phyloP scores from a whole-genome alignment of 53 echinoderm and acorn worm genomes.

The Mesocentrotus franciscanus region DNA sequence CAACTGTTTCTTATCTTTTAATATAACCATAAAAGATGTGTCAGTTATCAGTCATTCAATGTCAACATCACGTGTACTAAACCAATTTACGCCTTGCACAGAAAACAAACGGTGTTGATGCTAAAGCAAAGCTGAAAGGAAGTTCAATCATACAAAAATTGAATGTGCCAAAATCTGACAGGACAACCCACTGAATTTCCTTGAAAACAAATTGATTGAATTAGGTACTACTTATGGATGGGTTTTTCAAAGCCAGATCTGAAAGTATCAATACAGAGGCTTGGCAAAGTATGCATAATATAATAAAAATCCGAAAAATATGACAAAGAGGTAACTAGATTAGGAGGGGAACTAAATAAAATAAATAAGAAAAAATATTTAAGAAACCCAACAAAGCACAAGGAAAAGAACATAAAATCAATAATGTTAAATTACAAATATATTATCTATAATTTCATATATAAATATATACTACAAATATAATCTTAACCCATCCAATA shows the following conservation, averaged over 20 bases:
- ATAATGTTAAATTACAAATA: neutral
- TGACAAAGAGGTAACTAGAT: neutral
- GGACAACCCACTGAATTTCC: neutral
- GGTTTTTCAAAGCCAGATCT: neutral
- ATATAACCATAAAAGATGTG: neutral
- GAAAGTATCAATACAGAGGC: neutral
- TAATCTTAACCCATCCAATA: too few species aligned
- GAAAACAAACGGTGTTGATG: neutral
- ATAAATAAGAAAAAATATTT: neutral
- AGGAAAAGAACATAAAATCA: neutral
- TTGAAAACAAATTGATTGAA: conserved; percentile 39
- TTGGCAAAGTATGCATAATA: neutral
- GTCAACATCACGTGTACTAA: neutral
- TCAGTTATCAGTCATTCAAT: neutral
- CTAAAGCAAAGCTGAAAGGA: neutral
- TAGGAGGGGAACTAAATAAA: neutral
- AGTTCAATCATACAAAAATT: conserved; percentile 9
- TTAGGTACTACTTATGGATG: neutral
- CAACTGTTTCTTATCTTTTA: neutral
- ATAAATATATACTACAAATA: too few species aligned
- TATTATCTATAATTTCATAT: too few species aligned
- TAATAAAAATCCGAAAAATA: neutral
- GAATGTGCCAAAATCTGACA: conserved; percentile 1
- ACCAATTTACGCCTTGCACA: neutral
- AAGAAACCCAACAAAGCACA: neutral